phyloP scores from a whole-genome alignment of 1,140 invertebrate genomes.

The Muscidifurax raptorellus region DNA sequence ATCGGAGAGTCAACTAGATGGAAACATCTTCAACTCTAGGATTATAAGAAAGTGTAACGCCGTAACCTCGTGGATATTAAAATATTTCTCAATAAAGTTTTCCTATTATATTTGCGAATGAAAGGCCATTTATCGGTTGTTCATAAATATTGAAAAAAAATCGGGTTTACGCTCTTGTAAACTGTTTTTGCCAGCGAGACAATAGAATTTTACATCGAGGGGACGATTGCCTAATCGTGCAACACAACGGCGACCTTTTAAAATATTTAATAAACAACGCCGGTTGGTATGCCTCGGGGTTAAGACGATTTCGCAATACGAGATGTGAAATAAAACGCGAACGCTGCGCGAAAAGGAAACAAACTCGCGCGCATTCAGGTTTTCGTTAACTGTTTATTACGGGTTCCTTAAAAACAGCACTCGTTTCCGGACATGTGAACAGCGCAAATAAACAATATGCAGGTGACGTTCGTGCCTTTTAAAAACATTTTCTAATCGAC shows the following conservation, averaged over 20 bases:
- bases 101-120: background rate
- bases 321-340: background rate
- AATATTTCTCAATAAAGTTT: background rate
- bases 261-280: slow-evolving; percentile 35
- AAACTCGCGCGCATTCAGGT: background rate
- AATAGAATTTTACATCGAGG: background rate
- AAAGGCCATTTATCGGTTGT: background rate
- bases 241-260: background rate
- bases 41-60: slow-evolving; percentile 16
- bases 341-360: background rate
- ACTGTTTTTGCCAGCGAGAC: background rate
- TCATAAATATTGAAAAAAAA: background rate
- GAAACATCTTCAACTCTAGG: slow-evolving; percentile 8
- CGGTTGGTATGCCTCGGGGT: slow-evolving; percentile 1
- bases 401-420: background rate
- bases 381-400: background rate
- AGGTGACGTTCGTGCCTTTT: background rate
- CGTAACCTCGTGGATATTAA: background rate
- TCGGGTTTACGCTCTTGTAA: background rate
- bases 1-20: slow-evolving; percentile 18
- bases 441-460: background rate
- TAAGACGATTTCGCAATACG: slow-evolving; percentile 11
- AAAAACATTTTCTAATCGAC: too few species aligned
- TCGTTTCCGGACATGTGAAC: background rate
- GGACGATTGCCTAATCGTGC: background rate